Conservation (phyloP, 2,888 invertebrate genomes). For the Drosophila siamana region DNA sequence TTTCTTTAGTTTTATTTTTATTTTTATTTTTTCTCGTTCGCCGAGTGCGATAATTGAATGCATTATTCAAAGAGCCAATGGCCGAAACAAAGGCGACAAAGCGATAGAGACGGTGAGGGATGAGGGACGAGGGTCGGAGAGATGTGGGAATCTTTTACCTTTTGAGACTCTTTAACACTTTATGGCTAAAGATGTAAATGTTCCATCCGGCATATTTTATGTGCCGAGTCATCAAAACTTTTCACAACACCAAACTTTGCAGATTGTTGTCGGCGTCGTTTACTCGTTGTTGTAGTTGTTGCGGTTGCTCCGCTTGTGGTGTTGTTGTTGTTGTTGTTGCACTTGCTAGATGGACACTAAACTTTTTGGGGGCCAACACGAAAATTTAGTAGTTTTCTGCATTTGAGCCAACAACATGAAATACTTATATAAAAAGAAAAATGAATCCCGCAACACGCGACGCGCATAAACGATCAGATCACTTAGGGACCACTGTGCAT, state of each 20-base stretch:
- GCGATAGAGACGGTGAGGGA: background rate
- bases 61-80: conserved; percentile 60
- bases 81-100: background rate
- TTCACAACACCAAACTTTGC: conserved; percentile 55
- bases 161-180: conserved; percentile 67
- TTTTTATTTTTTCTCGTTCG: conserved; percentile 16
- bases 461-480: conserved; percentile 69
- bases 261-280: conserved; percentile 5
- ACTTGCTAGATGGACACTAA: conserved; percentile 49
- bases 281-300: conserved; percentile 12
- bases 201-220: conserved; percentile 70
- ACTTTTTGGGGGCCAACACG: conserved; percentile 38
- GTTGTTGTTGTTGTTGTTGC: conserved; percentile 38
- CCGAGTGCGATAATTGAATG: conserved; percentile 63
- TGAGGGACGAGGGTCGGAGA: background rate
- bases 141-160: conserved; percentile 56
- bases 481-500: conserved; percentile 40
- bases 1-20: conserved; percentile 19
- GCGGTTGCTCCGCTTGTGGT: background rate
- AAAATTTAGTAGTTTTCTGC: conserved; percentile 36
- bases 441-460: conserved; percentile 15
- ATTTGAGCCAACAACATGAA: conserved; percentile 14
- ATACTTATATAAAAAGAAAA: conserved; percentile 7
- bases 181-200: conserved; percentile 65
- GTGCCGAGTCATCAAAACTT: conserved; percentile 65